Evolutionary conservation across 2,888 invertebrate genomes (phyloP).

Genomic region (Cephus spinipes): DNA sequence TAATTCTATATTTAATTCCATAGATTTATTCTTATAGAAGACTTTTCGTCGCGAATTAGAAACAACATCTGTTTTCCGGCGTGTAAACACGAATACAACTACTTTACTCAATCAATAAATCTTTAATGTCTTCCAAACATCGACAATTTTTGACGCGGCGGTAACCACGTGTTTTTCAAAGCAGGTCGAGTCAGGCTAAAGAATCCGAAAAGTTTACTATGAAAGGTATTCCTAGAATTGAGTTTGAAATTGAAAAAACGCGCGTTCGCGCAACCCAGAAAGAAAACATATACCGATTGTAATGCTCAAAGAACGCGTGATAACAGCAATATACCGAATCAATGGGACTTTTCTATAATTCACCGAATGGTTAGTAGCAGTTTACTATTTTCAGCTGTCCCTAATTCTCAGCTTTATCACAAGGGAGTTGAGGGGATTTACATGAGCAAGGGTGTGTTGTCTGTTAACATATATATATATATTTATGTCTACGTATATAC

Average conservation of each 20-base stretch:
- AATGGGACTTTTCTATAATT: not conserved
- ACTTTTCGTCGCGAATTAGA: not conserved
- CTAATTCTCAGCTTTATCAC: not conserved
- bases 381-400: slow-evolving; percentile 1
- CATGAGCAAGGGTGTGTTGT: not conserved
- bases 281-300: not conserved
- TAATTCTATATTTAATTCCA: not conserved
- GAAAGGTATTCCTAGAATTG: not conserved
- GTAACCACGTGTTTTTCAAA: not conserved
- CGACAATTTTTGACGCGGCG: not conserved
- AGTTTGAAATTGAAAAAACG: not conserved
- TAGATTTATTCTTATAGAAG: not conserved
- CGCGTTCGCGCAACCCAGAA: not conserved
- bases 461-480: not conserved
- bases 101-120: not conserved
- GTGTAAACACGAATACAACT: not conserved
- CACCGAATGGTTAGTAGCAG: not conserved
- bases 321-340: not conserved
- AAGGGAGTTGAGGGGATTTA: not conserved
- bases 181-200: not conserved
- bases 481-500: not conserved
- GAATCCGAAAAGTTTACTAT: not conserved
- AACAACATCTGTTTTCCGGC: not conserved
- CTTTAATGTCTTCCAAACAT: not conserved
- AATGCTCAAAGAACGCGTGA: not conserved